These are phyloP conservation scores for Plebejus anna DNA, from an alignment of 2,888 invertebrate genomes.

Conservation along the genomic window DNA sequence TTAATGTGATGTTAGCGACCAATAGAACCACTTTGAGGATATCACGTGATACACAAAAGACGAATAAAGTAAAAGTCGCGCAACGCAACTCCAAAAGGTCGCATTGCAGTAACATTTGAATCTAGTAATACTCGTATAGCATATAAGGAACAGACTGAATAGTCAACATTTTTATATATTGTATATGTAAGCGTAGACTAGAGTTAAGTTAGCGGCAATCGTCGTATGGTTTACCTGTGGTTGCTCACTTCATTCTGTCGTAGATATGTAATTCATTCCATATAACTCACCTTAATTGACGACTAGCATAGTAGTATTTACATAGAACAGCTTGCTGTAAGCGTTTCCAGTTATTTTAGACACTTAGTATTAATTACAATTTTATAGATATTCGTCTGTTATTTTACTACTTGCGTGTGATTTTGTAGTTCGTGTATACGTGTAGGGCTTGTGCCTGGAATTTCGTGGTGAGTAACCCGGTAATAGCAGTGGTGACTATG, in stretches of 20 bases:
- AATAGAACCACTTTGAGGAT: background rate
- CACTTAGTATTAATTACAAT: constrained; percentile 24
- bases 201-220: constrained; percentile 51
- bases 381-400: constrained; percentile 28
- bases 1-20: background rate
- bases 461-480: background rate
- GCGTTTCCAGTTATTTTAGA: constrained; percentile 16
- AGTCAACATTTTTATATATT: constrained; percentile 74
- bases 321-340: constrained; percentile 10
- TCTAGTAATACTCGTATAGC: constrained; percentile 47
- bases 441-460: background rate
- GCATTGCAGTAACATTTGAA: background rate
- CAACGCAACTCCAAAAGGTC: background rate
- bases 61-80: background rate
- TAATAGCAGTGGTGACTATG: too few relatives aligned
- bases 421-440: constrained; percentile 21
- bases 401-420: constrained; percentile 16
- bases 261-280: constrained; percentile 25
- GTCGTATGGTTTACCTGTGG: constrained; percentile 40
- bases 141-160: constrained; percentile 77
- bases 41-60: background rate
- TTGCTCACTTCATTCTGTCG: constrained; percentile 27
- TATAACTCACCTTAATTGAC: constrained; percentile 16
- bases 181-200: constrained; percentile 58
- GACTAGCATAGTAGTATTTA: constrained; percentile 14